Percentiles rank a stretch among this genome's conserved stretches.
Evolutionary conservation across 2,797 vertebrate species (phyloP).

Genomic region (Petrocephalus schoutedeni): DNA sequence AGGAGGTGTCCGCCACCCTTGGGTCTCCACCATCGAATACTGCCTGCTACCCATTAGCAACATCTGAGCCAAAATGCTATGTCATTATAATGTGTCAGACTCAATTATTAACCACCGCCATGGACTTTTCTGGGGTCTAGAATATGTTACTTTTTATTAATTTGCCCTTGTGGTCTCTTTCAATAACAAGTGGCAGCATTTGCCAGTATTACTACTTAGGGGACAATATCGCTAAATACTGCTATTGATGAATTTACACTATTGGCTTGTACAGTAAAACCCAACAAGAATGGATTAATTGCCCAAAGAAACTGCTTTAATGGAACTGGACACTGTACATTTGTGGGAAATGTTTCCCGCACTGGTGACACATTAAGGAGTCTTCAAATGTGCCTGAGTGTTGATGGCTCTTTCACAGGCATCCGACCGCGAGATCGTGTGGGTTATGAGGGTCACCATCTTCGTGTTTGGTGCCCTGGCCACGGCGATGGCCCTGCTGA

Average conservation of each 20-base stretch:
- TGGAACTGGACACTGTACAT: neutral
- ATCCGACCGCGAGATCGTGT: conserved; percentile 89
- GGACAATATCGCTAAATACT: neutral
- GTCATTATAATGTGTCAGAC: neutral
- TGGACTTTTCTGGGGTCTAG: neutral
- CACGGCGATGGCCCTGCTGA: conserved; percentile 86
- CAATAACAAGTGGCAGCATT: neutral
- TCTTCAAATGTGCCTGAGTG: neutral
- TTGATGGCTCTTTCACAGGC: conserved; percentile 61
- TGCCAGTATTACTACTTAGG: neutral
- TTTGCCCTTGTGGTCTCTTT: neutral
- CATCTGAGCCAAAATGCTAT: neutral
- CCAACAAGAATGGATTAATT: neutral
- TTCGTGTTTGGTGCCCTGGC: conserved; percentile 88
- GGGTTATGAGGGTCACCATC: conserved; percentile 92
- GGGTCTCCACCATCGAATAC: neutral
- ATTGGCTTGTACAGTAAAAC: neutral
- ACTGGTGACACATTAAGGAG: neutral
- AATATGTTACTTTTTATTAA: conserved; percentile 3
- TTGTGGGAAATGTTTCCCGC: neutral
- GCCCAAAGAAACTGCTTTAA: no score
- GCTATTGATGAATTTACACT: neutral
- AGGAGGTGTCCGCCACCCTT: neutral
- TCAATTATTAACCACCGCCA: neutral
- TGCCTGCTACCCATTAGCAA: neutral